Evolutionary conservation across 2,888 invertebrate species (phyloP), one percentile per base, ranked within the genome.

Genomic region (Polymixis lichenea): DNA sequence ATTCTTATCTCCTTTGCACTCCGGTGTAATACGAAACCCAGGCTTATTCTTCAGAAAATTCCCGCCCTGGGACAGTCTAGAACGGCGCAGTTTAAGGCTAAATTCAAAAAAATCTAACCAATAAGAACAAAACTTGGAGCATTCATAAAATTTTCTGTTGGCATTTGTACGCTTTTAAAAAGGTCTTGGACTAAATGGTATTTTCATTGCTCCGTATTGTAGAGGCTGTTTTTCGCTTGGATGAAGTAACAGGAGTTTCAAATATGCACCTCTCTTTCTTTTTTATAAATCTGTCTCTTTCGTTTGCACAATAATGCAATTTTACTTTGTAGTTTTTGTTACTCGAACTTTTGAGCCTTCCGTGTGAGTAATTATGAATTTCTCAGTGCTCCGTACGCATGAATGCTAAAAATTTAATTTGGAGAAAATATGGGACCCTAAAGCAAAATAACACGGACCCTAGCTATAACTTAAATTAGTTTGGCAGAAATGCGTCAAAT

Each of bases 31-130:
- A 86, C 60, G 58, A 80, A 64, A 76, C 75, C 74, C 74, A 61
- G 72, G 83, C 72, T 87, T 86, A 90, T 88, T 89, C 86, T 83
- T 82, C 84, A 88, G 87, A 87, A 92, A 92, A 92, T 90, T 88
- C 87, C 82, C 89, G 86, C 87, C 75, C 85, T 88, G 86, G 89
- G 89, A 90, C 88, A 89, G 86, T 85, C 88, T 88, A 83, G 87
- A 89, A 84, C 78, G 86, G 79, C 87, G 81, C 87, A 88, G 87
- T 86, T 88, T 89, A 87, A 90, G 87, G 86, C 86, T 81, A 86
- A 86, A 89, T 89, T 90, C 66, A 68, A 84, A 92, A 88, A 90
- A 89, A 90, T 87, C 89, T 80, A 84, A 82, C 83, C 84, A 85
- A 86, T 83, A 82, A 78, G 81, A 87, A 77, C 80, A 77, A 82